phyloP scores from a whole-genome alignment of 2,113 vertebrate genomes.

The Tupaia tana region DNA sequence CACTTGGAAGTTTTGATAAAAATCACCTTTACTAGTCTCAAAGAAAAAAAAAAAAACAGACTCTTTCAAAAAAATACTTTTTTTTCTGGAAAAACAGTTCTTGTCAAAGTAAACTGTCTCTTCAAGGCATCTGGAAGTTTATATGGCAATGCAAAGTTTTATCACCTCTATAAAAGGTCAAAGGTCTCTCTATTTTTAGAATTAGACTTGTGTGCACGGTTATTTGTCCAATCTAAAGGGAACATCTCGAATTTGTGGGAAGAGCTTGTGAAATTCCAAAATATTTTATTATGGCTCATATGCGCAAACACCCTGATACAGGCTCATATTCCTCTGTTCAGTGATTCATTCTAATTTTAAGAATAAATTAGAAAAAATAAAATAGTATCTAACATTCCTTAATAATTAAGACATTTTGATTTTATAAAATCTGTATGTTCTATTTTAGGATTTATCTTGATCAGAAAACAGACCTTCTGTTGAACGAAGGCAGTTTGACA shows the following conservation, averaged over 20 bases:
- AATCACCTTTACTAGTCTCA: neutral
- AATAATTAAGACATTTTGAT: neutral
- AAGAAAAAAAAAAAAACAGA: conserved; percentile 51
- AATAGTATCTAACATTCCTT: neutral
- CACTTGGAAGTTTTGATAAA: conserved; percentile 20
- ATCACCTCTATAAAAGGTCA: neutral
- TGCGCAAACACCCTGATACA: neutral
- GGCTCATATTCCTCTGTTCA: neutral
- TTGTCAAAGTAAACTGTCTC: conserved; percentile 48
- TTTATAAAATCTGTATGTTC: neutral
- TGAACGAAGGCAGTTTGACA: neutral
- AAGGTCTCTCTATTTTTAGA: neutral
- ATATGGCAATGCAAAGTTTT: neutral
- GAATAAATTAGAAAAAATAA: neutral
- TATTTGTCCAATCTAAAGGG: neutral
- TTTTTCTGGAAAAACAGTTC: neutral
- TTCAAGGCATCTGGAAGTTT: neutral
- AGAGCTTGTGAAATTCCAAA: neutral
- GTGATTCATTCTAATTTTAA: neutral
- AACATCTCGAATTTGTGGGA: neutral
- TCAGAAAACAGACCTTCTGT: neutral
- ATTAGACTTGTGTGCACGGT: neutral
- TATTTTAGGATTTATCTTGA: neutral
- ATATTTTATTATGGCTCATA: neutral
- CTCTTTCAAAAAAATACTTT: neutral